Base-by-base conservation (phyloP, 2,113 vertebrate genomes). In the Okapia johnstoni region DNA sequence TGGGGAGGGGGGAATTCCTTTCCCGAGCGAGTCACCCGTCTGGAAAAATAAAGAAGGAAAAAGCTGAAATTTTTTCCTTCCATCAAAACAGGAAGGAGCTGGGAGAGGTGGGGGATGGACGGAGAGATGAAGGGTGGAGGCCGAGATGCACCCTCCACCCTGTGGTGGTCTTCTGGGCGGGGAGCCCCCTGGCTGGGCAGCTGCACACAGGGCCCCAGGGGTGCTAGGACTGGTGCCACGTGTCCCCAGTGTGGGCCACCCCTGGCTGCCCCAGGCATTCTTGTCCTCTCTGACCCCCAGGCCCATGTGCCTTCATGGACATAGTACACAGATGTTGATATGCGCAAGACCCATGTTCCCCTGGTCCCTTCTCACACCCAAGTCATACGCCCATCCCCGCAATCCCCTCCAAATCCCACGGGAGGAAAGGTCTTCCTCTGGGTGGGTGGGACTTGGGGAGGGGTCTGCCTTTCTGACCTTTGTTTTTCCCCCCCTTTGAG, bases 11-110 rank as follows among this genome's bases (percentile, higher is more conserved):
- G 98, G 98, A 98, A 98, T 99, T 98, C 98, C 98, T 99, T 98
- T 99, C 19, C 98, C 97, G 73, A 98, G 97, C 98, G 98, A 98
- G 98, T 99, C 98, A 98, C 97, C 96, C 97, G 98, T 99, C 99
- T 98, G 99, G 99, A 99, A 99, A 99, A 99, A 99, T 99, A 99
- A 99, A 99, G 98, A 99, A 99, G 98, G 99, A 98, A 99, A 99
- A 98, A 98, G 98, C 98, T 98, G 98, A 98, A 98, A 98, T 98
- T 97, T 98, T 99, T 99, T 98, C 98, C 99, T 99, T 98, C 98
- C 98, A 99, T 99, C 98, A 99, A 99, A 99, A 99, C 99, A 99
- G 99, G 99, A 99, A 99, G 98, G 96, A 98, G 98, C 93, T 89
- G 52, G 92, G 96, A 86, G 88, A 60, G 94, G 90, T 70, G 76